phyloP scores from a whole-genome alignment of 2,113 vertebrate species.

The Sylvietta virens region DNA sequence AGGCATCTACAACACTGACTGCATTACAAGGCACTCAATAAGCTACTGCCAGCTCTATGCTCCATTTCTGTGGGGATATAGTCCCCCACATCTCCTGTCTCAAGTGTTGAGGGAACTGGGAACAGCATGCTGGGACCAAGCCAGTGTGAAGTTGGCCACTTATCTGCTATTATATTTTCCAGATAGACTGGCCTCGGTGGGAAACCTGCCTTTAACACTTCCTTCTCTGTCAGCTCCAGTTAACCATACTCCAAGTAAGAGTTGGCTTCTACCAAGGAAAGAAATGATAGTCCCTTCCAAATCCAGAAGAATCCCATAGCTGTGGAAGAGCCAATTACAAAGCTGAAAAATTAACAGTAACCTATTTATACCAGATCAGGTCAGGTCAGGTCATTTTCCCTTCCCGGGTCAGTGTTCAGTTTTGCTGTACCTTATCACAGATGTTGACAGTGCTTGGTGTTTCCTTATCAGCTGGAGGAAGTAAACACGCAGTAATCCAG shows the following conservation, averaged over 20 bases:
- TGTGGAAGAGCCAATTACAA: neutral
- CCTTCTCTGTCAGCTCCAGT: neutral
- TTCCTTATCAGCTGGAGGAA: neutral
- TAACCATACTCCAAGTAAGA: neutral
- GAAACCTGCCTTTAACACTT: neutral
- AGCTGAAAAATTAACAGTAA: neutral
- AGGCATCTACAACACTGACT: neutral
- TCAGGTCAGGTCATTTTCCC: neutral
- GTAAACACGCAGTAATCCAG: fast-evolving
- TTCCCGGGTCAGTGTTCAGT: neutral
- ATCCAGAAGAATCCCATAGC: neutral
- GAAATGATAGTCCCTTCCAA: neutral
- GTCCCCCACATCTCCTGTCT: neutral
- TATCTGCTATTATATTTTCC: neutral
- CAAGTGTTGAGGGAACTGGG: neutral
- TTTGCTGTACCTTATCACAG: neutral
- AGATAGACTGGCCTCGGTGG: neutral
- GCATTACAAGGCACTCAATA: neutral
- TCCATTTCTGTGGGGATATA: neutral
- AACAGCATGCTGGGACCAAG: neutral
- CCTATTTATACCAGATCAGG: neutral
- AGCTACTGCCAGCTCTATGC: neutral
- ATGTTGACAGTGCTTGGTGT: neutral
- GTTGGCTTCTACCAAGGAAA: neutral
- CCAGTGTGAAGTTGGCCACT: neutral